These are phyloP conservation scores for Brachyptera risi DNA, from an alignment of 2,888 invertebrate genomes.

Conservation along the genomic window DNA sequence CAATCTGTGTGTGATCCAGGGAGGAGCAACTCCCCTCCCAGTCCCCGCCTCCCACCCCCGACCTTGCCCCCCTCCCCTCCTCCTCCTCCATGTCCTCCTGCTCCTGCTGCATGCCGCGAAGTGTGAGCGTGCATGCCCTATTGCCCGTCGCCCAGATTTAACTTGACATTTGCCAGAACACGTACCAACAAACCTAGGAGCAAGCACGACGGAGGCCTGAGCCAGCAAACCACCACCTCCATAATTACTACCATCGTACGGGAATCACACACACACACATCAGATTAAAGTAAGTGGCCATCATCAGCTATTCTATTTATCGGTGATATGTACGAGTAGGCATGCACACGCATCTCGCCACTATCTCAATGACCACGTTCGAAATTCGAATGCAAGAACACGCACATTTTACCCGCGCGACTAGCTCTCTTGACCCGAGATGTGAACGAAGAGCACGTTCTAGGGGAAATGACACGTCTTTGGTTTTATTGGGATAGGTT, in stretches of 20 bases:
- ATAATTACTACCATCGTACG: not conserved
- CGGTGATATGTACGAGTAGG: not conserved
- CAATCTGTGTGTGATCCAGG: not conserved
- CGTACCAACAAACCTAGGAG: no score
- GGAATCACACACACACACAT: no score
- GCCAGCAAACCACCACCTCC: not conserved
- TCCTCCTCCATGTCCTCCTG: not conserved
- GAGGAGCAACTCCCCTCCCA: not conserved
- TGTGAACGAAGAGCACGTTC: conserved; percentile 4
- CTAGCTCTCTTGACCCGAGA: conserved; percentile 11
- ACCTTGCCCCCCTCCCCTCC: not conserved
- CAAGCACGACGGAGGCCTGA: no score
- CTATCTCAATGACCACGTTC: no score
- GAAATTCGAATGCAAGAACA: conserved; percentile 6
- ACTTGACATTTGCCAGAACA: conserved; percentile 16
- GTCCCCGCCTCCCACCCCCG: not conserved
- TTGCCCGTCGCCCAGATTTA: conserved; percentile 20
- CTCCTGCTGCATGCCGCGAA: not conserved
- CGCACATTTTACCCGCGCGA: no score
- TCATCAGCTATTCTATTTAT: not conserved
- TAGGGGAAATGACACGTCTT: conserved; percentile 6
- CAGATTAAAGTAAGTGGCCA: conserved; percentile 15
- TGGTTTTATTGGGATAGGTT: conserved; percentile 7
- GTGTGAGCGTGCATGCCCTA: conserved; percentile 12
- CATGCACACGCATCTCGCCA: not conserved